phyloP scores from a whole-genome alignment of 2,888 invertebrate genomes.

The Thera britannica region DNA sequence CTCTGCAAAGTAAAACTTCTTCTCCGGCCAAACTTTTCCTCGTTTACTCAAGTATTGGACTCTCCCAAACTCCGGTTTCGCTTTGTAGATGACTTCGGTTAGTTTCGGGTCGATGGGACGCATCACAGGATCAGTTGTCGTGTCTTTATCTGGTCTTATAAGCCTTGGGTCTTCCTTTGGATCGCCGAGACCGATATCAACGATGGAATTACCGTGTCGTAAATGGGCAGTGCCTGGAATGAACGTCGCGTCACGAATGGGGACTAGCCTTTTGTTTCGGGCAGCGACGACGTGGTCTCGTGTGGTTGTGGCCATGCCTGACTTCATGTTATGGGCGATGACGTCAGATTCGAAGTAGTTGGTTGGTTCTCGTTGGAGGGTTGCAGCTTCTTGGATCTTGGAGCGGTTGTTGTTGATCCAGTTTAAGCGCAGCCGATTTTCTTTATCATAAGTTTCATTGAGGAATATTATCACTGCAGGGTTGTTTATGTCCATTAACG shows the following conservation, averaged over 20 bases:
- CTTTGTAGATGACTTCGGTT: conserved; percentile 51
- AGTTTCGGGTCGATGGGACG: conserved; percentile 55
- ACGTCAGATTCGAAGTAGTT: conserved; percentile 61
- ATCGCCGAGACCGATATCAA: conserved; percentile 56
- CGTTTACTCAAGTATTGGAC: conserved; percentile 52
- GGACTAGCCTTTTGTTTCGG: conserved; percentile 48
- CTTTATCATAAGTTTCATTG: conserved; percentile 60
- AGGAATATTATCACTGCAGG: conserved; percentile 60
- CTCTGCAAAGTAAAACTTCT: conserved; percentile 60
- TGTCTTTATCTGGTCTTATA: conserved; percentile 49
- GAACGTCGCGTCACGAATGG: conserved; percentile 51
- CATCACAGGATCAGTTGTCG: conserved; percentile 57
- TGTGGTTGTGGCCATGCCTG: conserved; percentile 54
- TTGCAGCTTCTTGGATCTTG: conserved; percentile 55
- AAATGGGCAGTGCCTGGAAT: conserved; percentile 54
- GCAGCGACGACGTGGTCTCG: conserved; percentile 56
- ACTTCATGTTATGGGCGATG: conserved; percentile 54
- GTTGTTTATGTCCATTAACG: conserved; percentile 57
- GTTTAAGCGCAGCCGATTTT: conserved; percentile 55
- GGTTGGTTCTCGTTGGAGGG: conserved; percentile 55
- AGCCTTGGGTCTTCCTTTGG: conserved; percentile 56
- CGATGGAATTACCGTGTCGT: conserved; percentile 54
- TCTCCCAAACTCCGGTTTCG: conserved; percentile 55
- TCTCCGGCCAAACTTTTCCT: conserved; percentile 51
- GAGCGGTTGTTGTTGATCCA: conserved; percentile 52